Conservation (phyloP, 1,140 invertebrate species). For the Laodelphax striatellus region DNA sequence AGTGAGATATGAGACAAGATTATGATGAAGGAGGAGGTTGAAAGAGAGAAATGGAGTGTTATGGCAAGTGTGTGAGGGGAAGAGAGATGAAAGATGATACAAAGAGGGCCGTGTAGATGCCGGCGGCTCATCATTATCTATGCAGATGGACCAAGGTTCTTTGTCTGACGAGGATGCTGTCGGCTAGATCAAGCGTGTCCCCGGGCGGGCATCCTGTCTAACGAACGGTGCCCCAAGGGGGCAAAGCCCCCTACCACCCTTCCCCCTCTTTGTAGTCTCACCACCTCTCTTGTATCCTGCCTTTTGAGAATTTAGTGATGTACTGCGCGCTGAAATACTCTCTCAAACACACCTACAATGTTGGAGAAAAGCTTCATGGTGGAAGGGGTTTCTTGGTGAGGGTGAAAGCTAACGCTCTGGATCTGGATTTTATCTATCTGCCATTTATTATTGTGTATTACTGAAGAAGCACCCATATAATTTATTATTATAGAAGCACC, state of each 20-base stretch:
- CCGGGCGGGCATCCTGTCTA: neutral
- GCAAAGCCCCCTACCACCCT: neutral
- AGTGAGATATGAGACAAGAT: too few species aligned
- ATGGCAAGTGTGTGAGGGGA: too few species aligned
- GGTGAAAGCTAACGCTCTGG: too few species aligned
- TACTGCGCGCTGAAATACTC: neutral
- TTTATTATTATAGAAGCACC: too few species aligned
- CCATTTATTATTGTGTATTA: too few species aligned
- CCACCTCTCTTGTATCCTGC: neutral
- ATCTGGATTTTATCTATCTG: too few species aligned
- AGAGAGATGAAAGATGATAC: neutral
- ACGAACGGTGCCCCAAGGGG: neutral
- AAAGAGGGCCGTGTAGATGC: neutral
- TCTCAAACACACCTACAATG: too few species aligned
- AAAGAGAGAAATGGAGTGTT: neutral
- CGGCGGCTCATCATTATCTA: neutral
- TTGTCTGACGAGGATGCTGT: neutral
- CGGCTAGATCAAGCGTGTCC: neutral
- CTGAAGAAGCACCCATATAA: too few species aligned
- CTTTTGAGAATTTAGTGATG: neutral
- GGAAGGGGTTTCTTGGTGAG: too few species aligned
- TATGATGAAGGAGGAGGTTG: neutral
- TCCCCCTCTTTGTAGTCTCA: neutral
- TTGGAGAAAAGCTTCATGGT: too few species aligned
- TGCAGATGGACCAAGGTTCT: conserved; percentile 1